Evolutionary conservation across 2,888 invertebrate species (phyloP).

Genomic region (Andricus curvator): DNA sequence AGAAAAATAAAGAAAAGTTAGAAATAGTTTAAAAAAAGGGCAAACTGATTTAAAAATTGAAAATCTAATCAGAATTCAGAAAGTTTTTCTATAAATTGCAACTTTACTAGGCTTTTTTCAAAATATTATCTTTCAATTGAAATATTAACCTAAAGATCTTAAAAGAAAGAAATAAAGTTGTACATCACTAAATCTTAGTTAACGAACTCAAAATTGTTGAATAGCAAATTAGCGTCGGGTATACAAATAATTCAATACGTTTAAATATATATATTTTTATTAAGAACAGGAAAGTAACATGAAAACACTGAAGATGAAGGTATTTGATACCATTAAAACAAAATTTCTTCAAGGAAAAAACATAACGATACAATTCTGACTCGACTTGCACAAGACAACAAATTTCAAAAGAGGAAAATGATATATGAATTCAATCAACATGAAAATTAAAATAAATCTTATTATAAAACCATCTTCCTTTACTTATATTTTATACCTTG

Average conservation of each 20-base stretch:
- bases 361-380: background rate
- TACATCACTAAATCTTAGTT: background rate
- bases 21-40: background rate
- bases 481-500: background rate
- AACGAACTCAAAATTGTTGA: background rate
- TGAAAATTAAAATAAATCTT: background rate
- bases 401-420: background rate
- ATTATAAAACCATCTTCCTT: background rate
- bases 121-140: no score
- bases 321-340: background rate
- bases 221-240: background rate
- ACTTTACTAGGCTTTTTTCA: no score
- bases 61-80: background rate
- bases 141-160: no score
- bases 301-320: background rate
- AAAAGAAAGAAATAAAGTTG: background rate
- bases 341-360: background rate
- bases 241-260: background rate
- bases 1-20: conserved; percentile 17
- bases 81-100: background rate
- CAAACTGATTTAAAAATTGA: background rate
- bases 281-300: background rate
- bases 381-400: background rate
- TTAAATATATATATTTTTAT: background rate
- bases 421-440: background rate